phyloP scores from a whole-genome alignment of 1,140 invertebrate genomes.

The Lordiphosa collinella region DNA sequence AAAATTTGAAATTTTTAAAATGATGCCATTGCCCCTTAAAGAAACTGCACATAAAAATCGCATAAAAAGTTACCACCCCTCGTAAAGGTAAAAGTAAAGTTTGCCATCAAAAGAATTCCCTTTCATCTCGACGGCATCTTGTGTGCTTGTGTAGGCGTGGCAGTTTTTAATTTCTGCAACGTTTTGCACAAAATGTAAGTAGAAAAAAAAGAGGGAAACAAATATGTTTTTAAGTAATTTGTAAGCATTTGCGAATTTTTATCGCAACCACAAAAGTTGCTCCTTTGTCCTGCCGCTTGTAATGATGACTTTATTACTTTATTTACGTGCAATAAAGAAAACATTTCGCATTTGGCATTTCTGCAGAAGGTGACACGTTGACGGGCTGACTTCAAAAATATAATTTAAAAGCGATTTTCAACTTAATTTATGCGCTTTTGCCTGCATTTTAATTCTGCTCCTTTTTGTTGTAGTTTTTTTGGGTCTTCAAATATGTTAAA shows the following conservation, averaged over 20 bases:
- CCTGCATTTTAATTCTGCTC: constrained; percentile 15
- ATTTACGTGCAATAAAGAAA: constrained; percentile 74
- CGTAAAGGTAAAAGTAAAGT: background rate
- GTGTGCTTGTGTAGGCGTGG: background rate
- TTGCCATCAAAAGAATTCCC: constrained; percentile 27
- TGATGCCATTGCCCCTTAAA: too few species aligned
- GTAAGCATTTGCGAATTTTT: constrained; percentile 70
- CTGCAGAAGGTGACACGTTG: background rate
- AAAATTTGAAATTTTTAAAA: too few species aligned
- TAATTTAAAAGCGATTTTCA: constrained; percentile 67
- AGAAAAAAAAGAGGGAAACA: constrained; percentile 27
- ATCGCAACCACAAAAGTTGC: constrained; percentile 68
- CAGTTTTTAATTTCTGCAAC: constrained; percentile 58
- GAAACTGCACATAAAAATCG: constrained; percentile 19
- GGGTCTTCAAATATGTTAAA: constrained; percentile 55
- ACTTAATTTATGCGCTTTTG: constrained; percentile 64
- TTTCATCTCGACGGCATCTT: constrained; percentile 30
- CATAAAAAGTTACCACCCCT: constrained; percentile 13
- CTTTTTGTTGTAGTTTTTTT: constrained; percentile 28
- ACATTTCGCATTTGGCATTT: constrained; percentile 33
- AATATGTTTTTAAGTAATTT: constrained; percentile 76
- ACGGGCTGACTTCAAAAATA: constrained; percentile 17
- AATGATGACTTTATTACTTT: constrained; percentile 77
- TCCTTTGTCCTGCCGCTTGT: constrained; percentile 56
- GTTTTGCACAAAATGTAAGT: constrained; percentile 39